Base-by-base conservation (phyloP, 1,140 invertebrate species). In the Berghia stephanieae region DNA sequence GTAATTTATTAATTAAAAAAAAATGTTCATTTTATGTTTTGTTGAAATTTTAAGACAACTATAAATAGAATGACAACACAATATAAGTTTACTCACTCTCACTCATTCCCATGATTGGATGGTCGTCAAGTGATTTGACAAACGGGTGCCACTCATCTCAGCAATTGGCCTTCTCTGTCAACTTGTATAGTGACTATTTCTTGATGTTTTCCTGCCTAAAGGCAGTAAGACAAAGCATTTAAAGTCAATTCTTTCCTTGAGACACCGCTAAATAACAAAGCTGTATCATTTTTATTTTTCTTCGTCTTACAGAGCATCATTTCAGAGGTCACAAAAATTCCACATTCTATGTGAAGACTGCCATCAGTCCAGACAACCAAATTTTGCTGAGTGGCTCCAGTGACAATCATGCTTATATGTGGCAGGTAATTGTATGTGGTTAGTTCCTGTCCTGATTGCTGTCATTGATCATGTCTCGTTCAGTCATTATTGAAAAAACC, bases 381-480 rank as follows among this genome's bases (percentile, higher is more conserved):
- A 96, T 95, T 87, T 88, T 97, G 18, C 88, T 95, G 0, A 95
- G 94, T 88, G 95, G 95, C 2, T 96, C 95, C 77, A 94, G 93
- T 84, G 94, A 96, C 88, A 92, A 94, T 80, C 91, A 92, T 81
- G 95, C 94, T 0, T 96, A 96, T 82, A 93, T 96, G 77, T 97
- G 95, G 95, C 93, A 93, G 34, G 86, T 87, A 77, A 57, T 79
- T 71, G 70, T 52, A 57, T 36, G n/a, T n/a, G n/a, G n/a, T n/a
- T n/a, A n/a, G n/a, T n/a, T n/a, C n/a, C n/a, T n/a, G n/a, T n/a
- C n/a, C n/a, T n/a, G n/a, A n/a, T n/a, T n/a, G n/a, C n/a, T n/a
- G n/a, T n/a, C n/a, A n/a, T n/a, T n/a, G n/a, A n/a, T n/a, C n/a
- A n/a, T n/a, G n/a, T n/a, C n/a, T n/a, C n/a, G n/a, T n/a, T n/a